phyloP scores from a whole-genome alignment of 2,797 vertebrate genomes.

The Cichlasoma orientale region DNA sequence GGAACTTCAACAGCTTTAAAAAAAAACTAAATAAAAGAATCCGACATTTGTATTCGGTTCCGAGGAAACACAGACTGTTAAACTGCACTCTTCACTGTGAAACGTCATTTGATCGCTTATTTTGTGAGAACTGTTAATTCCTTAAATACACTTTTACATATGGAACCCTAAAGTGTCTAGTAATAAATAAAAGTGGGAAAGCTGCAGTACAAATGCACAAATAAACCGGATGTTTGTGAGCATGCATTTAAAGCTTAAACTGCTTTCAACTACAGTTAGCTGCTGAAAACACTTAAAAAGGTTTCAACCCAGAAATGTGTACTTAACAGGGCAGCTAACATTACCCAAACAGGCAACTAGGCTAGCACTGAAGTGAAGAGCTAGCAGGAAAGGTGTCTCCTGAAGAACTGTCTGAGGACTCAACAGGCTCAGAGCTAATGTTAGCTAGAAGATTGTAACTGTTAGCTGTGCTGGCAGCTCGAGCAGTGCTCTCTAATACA shows the following conservation, averaged over 20 bases:
- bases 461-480: rapidly evolving
- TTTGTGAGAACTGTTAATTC: not conserved
- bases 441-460: not conserved
- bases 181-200: not conserved
- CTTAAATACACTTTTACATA: not conserved
- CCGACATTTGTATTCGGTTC: not conserved
- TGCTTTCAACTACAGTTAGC: not conserved
- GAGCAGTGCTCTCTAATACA: too few species aligned
- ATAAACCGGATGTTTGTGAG: not conserved
- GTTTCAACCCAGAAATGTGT: not conserved
- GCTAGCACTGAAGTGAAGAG: too few species aligned
- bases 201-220: not conserved
- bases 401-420: too few species aligned
- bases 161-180: not conserved
- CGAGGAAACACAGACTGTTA: not conserved
- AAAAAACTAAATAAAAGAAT: not conserved
- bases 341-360: too few species aligned
- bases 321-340: too few species aligned
- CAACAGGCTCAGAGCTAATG: not conserved
- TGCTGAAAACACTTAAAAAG: too few species aligned
- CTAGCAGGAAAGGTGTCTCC: not conserved
- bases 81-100: not conserved
- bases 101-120: not conserved
- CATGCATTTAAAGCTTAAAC: not conserved
- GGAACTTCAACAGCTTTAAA: not conserved